Evolutionary conservation across 2,797 vertebrate species (phyloP).

Genomic region (Tadarida brasiliensis): DNA sequence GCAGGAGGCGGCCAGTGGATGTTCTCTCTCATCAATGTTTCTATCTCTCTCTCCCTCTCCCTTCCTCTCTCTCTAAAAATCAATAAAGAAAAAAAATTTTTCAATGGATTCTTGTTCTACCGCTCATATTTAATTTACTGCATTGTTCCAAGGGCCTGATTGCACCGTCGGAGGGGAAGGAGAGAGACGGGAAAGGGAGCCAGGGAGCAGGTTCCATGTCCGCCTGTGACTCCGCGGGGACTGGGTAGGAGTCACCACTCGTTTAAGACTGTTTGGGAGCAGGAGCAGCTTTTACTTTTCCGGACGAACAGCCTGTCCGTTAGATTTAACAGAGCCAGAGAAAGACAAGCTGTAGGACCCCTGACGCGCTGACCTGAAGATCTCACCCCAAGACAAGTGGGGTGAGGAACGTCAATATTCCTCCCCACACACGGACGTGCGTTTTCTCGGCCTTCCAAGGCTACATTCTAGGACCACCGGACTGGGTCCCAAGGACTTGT

Average conservation of each 20-base stretch:
- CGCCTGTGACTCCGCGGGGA: background rate
- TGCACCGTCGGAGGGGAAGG: background rate
- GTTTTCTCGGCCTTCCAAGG: background rate
- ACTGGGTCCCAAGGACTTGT: background rate
- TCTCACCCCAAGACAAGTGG: background rate
- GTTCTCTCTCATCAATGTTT: too few relatives aligned
- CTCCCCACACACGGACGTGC: rapidly evolving
- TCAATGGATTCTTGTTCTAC: background rate
- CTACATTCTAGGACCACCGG: background rate
- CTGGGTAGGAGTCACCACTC: background rate
- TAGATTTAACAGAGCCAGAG: background rate
- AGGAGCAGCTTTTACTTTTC: background rate
- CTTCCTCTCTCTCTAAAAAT: too few relatives aligned
- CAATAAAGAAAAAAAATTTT: too few relatives aligned
- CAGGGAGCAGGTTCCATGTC: background rate
- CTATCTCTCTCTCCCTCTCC: too few relatives aligned
- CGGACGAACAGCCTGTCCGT: background rate
- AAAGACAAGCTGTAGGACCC: background rate
- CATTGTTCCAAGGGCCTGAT: background rate
- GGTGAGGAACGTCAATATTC: background rate
- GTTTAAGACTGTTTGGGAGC: background rate
- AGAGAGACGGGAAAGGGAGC: background rate
- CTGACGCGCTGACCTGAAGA: background rate
- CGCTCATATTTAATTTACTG: background rate
- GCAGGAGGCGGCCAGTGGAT: too few relatives aligned